Percentiles rank a stretch among this genome's conserved stretches.
Conservation (phyloP, 1,140 invertebrate genomes). For the Pseudobourletiella spinata region DNA sequence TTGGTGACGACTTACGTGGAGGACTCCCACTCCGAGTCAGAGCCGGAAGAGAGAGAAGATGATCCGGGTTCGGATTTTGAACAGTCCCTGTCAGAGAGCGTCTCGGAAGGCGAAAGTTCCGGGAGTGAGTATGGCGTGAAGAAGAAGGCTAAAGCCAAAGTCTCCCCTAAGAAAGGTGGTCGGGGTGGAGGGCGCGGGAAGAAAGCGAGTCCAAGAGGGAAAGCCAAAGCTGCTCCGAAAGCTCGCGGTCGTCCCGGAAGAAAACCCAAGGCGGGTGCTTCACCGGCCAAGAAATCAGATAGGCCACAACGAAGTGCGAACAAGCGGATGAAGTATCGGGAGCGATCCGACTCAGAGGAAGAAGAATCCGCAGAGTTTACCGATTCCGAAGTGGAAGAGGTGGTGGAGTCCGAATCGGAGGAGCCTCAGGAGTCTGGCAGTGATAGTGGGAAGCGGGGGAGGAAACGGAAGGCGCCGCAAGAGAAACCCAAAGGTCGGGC, state of each 20-base stretch:
- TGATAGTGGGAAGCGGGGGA: slow-evolving; percentile 1
- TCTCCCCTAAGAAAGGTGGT: slow-evolving; percentile 13
- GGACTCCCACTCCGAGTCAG: neutral
- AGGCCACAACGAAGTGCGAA: neutral
- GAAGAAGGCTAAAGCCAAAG: neutral
- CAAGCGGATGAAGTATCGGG: slow-evolving; percentile 3
- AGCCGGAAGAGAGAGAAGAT: slow-evolving; percentile 8
- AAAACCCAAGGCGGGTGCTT: slow-evolving; percentile 14
- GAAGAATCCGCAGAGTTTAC: neutral
- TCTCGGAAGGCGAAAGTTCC: slow-evolving; percentile 17
- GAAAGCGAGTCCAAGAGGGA: slow-evolving; percentile 3
- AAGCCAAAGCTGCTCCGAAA: slow-evolving; percentile 2
- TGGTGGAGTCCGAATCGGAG: slow-evolving; percentile 2
- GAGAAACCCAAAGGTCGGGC: slow-evolving; percentile 4
- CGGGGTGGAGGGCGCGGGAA: slow-evolving; percentile 1
- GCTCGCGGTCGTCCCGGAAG: slow-evolving; percentile 6
- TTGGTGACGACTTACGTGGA: slow-evolving; percentile 3
- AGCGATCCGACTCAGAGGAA: neutral
- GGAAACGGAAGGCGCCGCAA: slow-evolving; percentile 4
- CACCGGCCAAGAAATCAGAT: neutral
- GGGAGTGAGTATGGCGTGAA: slow-evolving; percentile 33
- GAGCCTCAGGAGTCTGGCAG: slow-evolving; percentile 9
- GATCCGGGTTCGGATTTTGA: neutral
- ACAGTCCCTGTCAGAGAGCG: slow-evolving; percentile 14
- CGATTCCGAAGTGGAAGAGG: slow-evolving; percentile 3